Conservation (phyloP, 35 echinoderm and acorn worm genomes). For the Eucidaris tribuloides region DNA sequence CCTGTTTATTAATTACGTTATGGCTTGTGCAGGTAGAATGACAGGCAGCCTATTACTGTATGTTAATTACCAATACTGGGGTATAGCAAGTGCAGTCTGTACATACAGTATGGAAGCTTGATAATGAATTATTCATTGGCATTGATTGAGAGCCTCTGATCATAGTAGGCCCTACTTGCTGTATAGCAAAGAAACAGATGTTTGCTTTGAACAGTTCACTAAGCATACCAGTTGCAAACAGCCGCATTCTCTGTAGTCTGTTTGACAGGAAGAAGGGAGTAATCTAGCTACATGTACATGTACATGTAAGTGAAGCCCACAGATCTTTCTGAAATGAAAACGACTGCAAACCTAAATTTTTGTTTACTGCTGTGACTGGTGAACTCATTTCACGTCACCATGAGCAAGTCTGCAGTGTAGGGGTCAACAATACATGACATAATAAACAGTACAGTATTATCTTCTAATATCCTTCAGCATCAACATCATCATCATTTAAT, state of each 20-base stretch:
- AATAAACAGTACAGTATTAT: not conserved
- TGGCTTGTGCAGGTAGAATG: too few relatives aligned
- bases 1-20: too few relatives aligned
- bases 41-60: too few relatives aligned
- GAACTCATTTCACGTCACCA: too few relatives aligned
- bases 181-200: constrained; percentile 5
- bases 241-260: too few relatives aligned
- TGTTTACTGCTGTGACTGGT: not conserved
- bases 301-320: not conserved
- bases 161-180: not conserved
- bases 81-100: too few relatives aligned
- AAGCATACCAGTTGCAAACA: not conserved
- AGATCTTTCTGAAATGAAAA: not conserved
- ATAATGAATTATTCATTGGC: constrained; percentile 16
- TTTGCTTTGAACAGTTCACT: constrained; percentile 13
- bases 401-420: not conserved
- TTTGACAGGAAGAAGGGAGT: not conserved
- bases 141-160: not conserved
- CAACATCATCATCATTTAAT: too few relatives aligned
- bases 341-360: not conserved
- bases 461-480: too few relatives aligned
- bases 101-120: too few relatives aligned
- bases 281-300: not conserved
- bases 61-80: too few relatives aligned
- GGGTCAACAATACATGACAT: not conserved